A percentile compares a stretch with the other conserved stretches of the same genome.
phyloP scores from a whole-genome alignment of 2,888 invertebrate species.

The Diachrysia chrysitis region DNA sequence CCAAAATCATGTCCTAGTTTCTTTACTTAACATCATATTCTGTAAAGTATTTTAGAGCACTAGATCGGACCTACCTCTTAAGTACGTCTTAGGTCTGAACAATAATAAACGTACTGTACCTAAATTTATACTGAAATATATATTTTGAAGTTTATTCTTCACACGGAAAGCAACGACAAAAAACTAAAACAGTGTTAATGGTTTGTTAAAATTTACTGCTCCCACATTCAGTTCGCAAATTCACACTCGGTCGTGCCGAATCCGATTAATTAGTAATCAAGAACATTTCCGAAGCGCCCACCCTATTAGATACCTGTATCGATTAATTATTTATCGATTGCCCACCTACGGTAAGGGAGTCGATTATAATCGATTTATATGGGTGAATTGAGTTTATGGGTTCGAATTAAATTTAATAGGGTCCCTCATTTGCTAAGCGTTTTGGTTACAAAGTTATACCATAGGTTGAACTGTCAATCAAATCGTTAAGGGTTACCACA shows the following conservation, averaged over 20 bases:
- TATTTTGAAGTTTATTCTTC: not conserved
- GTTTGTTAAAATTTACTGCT: constrained; percentile 23
- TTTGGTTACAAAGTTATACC: constrained; percentile 31
- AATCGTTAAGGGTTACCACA: constrained; percentile 15
- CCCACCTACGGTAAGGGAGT: constrained; percentile 21
- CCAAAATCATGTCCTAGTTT: no score
- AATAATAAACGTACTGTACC: no score
- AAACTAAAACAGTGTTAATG: constrained; percentile 9
- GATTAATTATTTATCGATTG: constrained; percentile 46
- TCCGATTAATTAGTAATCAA: constrained; percentile 50
- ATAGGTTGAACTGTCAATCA: constrained; percentile 14
- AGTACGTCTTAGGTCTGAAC: no score
- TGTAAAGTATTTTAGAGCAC: no score
- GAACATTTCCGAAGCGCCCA: constrained; percentile 31
- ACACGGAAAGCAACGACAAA: not conserved
- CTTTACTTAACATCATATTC: no score
- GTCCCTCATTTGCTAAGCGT: constrained; percentile 29
- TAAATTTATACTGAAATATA: no score
- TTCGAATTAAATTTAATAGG: constrained; percentile 25
- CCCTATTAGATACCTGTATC: constrained; percentile 45
- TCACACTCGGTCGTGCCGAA: constrained; percentile 42
- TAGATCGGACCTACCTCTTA: no score
- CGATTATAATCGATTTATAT: constrained; percentile 34
- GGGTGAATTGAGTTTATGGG: constrained; percentile 35
- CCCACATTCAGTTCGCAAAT: constrained; percentile 39